phyloP scores from a whole-genome alignment of 1,140 invertebrate genomes.

The Venturia canescens region DNA sequence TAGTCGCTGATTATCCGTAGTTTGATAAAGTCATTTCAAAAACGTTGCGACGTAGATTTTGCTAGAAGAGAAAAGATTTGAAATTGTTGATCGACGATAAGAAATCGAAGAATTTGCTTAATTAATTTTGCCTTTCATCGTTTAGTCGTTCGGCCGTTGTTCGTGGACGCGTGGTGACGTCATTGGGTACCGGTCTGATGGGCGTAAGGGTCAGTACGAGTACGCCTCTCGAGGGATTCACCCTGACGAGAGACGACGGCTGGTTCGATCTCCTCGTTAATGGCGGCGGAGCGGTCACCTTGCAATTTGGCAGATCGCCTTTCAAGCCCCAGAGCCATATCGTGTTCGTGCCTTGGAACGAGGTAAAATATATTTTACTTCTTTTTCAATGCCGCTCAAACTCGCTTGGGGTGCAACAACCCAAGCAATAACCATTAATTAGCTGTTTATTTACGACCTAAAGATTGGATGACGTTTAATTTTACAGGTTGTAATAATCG shows the following conservation, averaged over 20 bases:
- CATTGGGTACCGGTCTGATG: conserved; percentile 93
- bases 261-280: conserved; percentile 99
- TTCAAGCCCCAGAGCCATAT: conserved; percentile 94
- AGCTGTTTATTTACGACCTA: neutral
- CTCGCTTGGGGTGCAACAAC: neutral
- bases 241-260: conserved; percentile 92
- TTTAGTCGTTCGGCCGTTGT: conserved; percentile 96
- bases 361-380: conserved; percentile 79
- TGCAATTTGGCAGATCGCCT: conserved; percentile 95
- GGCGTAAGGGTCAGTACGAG: conserved; percentile 96
- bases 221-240: conserved; percentile 94
- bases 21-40: conserved; percentile 37
- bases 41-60: conserved; percentile 22
- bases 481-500: conserved; percentile 89
- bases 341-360: conserved; percentile 97
- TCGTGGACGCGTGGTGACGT: conserved; percentile 93
- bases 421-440: neutral
- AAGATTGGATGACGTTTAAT: too few species aligned
- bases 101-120: conserved; percentile 25
- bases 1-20: conserved; percentile 43
- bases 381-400: neutral
- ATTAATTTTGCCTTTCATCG: conserved; percentile 43
- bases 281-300: conserved; percentile 95
- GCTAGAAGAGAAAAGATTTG: conserved; percentile 20
- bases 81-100: conserved; percentile 9